Conservation (phyloP, 2,113 vertebrate genomes). For the Lasiurus cinereus region DNA sequence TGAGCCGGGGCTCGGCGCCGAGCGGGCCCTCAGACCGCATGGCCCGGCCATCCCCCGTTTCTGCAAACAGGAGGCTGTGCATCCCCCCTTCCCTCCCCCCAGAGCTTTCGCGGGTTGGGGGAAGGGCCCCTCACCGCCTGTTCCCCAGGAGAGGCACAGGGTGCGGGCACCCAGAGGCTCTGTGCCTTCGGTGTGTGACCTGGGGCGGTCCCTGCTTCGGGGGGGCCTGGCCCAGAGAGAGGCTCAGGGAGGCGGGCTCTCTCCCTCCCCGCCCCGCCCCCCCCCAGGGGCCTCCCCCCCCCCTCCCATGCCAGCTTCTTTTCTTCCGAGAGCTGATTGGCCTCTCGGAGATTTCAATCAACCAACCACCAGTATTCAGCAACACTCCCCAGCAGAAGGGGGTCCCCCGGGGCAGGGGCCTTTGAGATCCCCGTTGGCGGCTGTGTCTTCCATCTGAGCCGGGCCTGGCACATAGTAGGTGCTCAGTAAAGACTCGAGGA, state of each 20-base stretch:
- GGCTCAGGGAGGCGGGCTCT: neutral
- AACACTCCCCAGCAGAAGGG: neutral
- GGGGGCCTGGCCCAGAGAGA: fast-evolving
- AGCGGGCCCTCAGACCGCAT: fast-evolving
- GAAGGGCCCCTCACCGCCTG: neutral
- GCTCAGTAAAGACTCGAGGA: neutral
- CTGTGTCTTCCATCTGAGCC: neutral
- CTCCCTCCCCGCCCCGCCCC: neutral
- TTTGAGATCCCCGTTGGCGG: neutral
- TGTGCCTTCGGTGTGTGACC: fast-evolving
- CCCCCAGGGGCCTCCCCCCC: fast-evolving
- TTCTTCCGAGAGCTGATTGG: neutral
- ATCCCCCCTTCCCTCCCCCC: no score
- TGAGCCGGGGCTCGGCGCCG: neutral
- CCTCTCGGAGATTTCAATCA: neutral
- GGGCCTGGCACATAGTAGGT: neutral
- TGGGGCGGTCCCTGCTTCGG: neutral
- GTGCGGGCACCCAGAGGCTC: neutral
- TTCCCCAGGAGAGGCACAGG: neutral
- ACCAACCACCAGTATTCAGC: neutral
- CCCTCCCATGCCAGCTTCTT: fast-evolving
- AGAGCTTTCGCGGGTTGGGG: fast-evolving
- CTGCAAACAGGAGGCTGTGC: neutral
- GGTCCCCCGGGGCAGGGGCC: neutral
- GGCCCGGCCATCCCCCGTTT: neutral